Base-by-base conservation (phyloP, 2,888 invertebrate species). In the Drosophila macrospina region DNA sequence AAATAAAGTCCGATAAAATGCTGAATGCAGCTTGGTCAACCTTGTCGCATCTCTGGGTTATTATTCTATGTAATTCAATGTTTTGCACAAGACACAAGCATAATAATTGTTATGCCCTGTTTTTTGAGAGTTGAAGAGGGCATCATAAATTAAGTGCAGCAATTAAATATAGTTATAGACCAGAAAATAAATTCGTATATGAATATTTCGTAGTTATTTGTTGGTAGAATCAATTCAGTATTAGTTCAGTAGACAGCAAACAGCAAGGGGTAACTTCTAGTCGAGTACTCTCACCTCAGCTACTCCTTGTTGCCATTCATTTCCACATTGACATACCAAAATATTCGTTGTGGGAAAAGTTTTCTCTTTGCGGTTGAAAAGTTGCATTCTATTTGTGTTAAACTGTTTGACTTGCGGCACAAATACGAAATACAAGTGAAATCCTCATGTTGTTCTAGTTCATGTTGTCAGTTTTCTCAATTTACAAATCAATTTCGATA, bases 401-500 rank as follows among this genome's bases (percentile, higher is more conserved):
- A 41, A 20, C 41, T 20, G 41, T 41, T 7, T 32, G 44, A 30
- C 54, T 61, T 62, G 61, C 15, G 52, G 52, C 41, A 26, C 8
- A 45, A 59, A 45, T n/a, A 24, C 8, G 26, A 56, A 52, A 20
- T 32, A 16, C 0, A 50, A 45, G 36, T 47, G 52, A 36, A 30
- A 34, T 41, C n/a, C 16, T 20, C 6, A 3, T 20, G 5, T 4
- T 4, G 3, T 6, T 20, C 41, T 11, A 11, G 10, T 2, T 20
- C 5, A 11, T 41, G 39, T 34, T 16, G 47, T 36, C 8, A 39
- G 30, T 41, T 52, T 52, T 71, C 39, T 59, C 52, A 34, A 54
- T 42, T 57, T 37, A 57, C 52, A 57, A 70, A 57, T 45, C 24
- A 20, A 55, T 41, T 42, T 50, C 3, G 3, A 47, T 37, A 45